Evolutionary conservation across 2,797 vertebrate genomes (phyloP).

Genomic region (Enteromius unitaeniatus): DNA sequence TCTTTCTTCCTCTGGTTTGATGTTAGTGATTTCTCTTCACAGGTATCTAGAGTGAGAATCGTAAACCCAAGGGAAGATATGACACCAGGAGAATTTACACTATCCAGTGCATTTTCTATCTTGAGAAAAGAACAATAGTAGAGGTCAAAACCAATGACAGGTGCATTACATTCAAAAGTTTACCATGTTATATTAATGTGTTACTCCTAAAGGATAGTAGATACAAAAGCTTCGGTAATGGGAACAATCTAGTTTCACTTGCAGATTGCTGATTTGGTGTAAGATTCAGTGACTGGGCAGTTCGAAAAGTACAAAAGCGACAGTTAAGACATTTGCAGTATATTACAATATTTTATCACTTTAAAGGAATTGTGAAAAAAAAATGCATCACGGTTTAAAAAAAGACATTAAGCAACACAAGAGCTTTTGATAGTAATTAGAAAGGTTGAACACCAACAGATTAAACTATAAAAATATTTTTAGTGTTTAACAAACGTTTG

Average conservation of each 20-base stretch:
- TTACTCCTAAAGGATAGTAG: neutral
- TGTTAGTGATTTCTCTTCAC: slow-evolving; percentile 43
- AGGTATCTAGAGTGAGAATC: slow-evolving; percentile 40
- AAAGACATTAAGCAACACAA: neutral
- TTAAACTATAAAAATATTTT: neutral
- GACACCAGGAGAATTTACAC: slow-evolving; percentile 12
- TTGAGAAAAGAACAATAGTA: neutral
- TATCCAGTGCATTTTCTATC: slow-evolving; percentile 3
- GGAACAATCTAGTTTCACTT: neutral
- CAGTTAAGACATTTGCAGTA: neutral
- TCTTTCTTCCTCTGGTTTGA: slow-evolving; percentile 37
- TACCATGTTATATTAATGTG: neutral
- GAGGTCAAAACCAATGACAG: neutral
- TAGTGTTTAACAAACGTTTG: neutral
- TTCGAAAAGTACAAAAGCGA: neutral
- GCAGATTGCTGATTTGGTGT: neutral
- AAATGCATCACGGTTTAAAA: neutral
- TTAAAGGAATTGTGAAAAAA: no score
- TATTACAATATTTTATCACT: neutral
- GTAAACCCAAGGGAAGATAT: slow-evolving; percentile 11
- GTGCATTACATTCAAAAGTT: neutral
- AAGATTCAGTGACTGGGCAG: neutral
- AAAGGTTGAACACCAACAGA: neutral
- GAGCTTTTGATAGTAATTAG: neutral
- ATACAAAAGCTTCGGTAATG: neutral